Base-by-base conservation (phyloP, 1,140 invertebrate genomes). In the Palaemon carinicauda region DNA sequence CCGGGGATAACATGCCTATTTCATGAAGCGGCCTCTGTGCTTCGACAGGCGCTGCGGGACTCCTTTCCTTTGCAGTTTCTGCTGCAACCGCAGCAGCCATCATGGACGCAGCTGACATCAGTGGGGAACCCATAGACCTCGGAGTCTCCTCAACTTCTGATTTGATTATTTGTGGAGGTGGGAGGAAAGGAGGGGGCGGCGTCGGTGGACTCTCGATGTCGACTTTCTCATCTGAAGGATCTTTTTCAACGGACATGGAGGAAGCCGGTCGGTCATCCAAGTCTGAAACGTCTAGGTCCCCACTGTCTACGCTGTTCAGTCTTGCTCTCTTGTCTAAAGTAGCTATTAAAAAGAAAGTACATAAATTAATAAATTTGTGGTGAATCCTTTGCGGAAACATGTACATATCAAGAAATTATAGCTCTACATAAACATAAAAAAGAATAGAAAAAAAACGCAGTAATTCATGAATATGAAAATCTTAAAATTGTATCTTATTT, bases 201-300 rank as follows among this genome's bases (percentile, higher is more conserved):
- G 88, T 89, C 14, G 88, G 86, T 3, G 88, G 88, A 51, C 88
- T 88, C 77, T 89, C 88, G 4, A 89, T 84, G 73, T 89, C 88
- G 3, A 89, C 88, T 51, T 89, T 89, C 79, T 89, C 88, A 56
- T 89, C 88, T 21, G 51, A 73, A n/a, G 53, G 56, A 60, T 89
- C 88, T 56, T 88, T 88, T 53, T 89, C 88, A 17, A 89, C 88
- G 12, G 88, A 89, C 88, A 89, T 89, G 41, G 84, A 89, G 24
- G 88, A 89, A 7, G 82, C 80, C 3, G 88, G 88, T 3, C 88
- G 86, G 53, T 89, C 88, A 24, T 87, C 85, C 24, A 89, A 41
- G 73, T 89, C 88, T 4, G 82, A 85, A 2, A 65, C 80, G 31
- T 89, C 88, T 17, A 88, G 78, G 52, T 87, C 85, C 0, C 86